Base-by-base conservation (phyloP, 2,888 invertebrate species). In the Endomychus coccineus region DNA sequence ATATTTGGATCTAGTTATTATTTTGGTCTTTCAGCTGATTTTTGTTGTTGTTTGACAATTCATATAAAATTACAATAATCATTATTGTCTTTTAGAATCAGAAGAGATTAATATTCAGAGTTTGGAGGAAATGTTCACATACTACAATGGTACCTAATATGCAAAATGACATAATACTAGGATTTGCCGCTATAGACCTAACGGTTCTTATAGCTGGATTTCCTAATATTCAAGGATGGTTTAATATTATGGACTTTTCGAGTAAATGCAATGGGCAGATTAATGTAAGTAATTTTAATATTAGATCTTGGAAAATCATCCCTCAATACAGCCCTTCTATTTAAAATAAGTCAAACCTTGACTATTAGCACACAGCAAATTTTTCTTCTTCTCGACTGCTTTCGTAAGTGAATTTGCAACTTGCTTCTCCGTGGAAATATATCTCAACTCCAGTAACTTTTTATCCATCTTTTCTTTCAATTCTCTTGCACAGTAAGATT, bases 181-280 rank as follows among this genome's bases (percentile, higher is more conserved):
- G 78, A 3, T 75, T 76, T 56, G 71, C 74, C 7, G 70, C 75
- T 3, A 58, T 79, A 14, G 75, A 78, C 61, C 58, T 79, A 23
- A 71, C 70, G 2, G 66, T 71, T 12, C 59, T 77, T 15, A 49
- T 67, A 12, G 63, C 67, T 21, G 71, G 71, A 3, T 65, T 73
- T 44, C 68, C 71, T 6, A 65, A 65, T 17, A 67, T 78, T 30
- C 71, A 70, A 29, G 77, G 76, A n/a, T 77, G 75, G 73, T 77
- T 74, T 51, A 75, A 77, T 53, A 74, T 79, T 28, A 67, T 75
- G n/a, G 77, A 78, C 49, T 74, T 75, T 45, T 57, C 64, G 3
- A 69, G 69, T 4, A 68, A 70, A 34, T 71, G 73, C 28, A 74
- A 74, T 41, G 79, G 78, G 2, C 77, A 78, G 53, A 68, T 79